Evolutionary conservation across 2,888 invertebrate genomes (phyloP), one percentile per base, ranked within the genome.

Genomic region (Leptinotarsa peninsularis): DNA sequence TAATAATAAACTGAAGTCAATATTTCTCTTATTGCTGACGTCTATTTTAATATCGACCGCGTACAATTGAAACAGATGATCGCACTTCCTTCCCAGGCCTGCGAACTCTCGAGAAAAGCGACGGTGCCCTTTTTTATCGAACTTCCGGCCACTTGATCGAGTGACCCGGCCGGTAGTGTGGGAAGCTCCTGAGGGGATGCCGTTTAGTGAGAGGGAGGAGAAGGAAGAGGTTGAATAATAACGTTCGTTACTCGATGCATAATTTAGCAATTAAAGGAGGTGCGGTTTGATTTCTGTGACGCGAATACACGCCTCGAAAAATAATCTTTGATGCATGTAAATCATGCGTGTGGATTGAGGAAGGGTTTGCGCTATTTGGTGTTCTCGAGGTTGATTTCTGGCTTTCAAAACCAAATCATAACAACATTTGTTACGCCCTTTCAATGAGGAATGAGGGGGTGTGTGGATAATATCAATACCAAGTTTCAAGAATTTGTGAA

Each of bases 261-360:
- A 74, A 78, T 78, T 78, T 72, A 67, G 69, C 74, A 78, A 76
- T 77, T 75, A 73, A 76, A 76, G 70, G 69, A 66, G 67, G 71
- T 67, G 76, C 67, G 63, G 71, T 60, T 71, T 68, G 71, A 73
- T 71, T 73, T 67, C 27, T 66, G 60, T 21, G 60, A 60, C 13
- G 14, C 17, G 17, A 15, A 10, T 18, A 54, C 54, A 18, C 0
- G 54, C 43, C 43, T 43, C 10, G 43, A 21, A 21, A 23, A 21
- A 23, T n/a, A 2, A 14, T n/a, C n/a, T 18, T 13, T 23, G 58
- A 58, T 58, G 10, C 43, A 43, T 10, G 43, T 43, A 13, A 43
- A 43, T 43, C 43, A 43, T 43, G 43, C 43, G 43, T 43, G 43
- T 43, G 3, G 43, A 43, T 43, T 43, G 43, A 43, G 43, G 43